Evolutionary conservation across 2,797 vertebrate genomes (phyloP), one percentile per base, ranked within the genome.

Genomic region (Sebastiscus albofasciatus): DNA sequence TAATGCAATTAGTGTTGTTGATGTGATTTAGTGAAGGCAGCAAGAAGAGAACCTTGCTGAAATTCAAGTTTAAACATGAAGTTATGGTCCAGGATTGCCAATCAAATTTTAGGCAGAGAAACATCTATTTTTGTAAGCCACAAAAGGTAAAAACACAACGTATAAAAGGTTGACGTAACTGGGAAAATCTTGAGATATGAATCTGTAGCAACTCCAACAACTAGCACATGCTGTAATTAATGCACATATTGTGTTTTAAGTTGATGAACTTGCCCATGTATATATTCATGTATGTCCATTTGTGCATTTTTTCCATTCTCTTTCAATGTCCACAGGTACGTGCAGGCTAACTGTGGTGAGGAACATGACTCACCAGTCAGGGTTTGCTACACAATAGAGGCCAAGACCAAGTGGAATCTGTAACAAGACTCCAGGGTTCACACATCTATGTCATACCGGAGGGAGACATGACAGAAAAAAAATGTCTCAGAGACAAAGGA

Each of bases 371-470:
- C 80, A 75, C 67, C 18, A 24, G 16, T 33, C 66, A 72, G 36
- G 20, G 58, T 61, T 80, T 81, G 14, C 80, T 22, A 62, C 34
- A 78, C 71, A 72, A 68, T 59, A 59, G 22, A 80, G 18, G 18
- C 18, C 5, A 20, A 59, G 62, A 60, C 54, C 9, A 6, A 22
- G 16, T 49, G 59, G 26, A 80, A 70, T 80, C 64, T 65, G 52
- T 58, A 68, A 81, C 34, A n/a, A 59, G 33, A 73, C 67, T 75
- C 54, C 34, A 26, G 14, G 27, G 39, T 82, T 73, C 11, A 42
- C 49, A 65, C 52, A 54, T 69, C 64, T 66, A 72, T 73, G 18
- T 77, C 81, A 80, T 56, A 54, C 66, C 67, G 69, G 20, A 61
- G 69, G 59, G 29, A 67, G 54, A 56, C 39, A 33, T 20, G 73